Percentiles rank a stretch among this genome's conserved stretches.
Evolutionary conservation across 2,113 vertebrate species (phyloP).

Genomic region (Chaetorhynchus papuensis): DNA sequence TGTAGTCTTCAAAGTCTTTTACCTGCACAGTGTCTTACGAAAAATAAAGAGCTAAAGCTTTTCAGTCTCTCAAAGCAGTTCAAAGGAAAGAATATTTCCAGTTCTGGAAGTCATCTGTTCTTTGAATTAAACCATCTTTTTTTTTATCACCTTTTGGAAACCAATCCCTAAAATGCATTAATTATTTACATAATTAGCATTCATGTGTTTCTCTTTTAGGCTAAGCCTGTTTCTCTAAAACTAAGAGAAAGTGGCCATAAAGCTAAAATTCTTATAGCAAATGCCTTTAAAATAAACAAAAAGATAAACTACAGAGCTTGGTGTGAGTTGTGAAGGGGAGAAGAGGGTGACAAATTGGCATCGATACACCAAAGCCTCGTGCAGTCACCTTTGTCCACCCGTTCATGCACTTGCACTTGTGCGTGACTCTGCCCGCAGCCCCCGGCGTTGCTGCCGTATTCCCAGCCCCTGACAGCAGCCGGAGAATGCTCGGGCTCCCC

Average conservation of each 20-base stretch:
- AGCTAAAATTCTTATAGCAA: neutral
- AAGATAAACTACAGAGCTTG: neutral
- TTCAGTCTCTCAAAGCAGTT: neutral
- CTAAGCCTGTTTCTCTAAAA: neutral
- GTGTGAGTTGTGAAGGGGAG: neutral
- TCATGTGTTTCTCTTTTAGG: neutral
- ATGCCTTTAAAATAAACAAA: neutral
- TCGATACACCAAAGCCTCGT: neutral
- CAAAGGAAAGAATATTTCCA: conserved; percentile 36
- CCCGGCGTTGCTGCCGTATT: neutral
- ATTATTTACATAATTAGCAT: neutral
- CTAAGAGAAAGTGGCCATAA: neutral
- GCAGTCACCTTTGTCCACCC: neutral
- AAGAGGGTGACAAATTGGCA: neutral
- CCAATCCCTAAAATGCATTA: neutral
- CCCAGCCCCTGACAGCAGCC: neutral
- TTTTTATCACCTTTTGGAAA: neutral
- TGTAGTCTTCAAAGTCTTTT: conserved; percentile 27
- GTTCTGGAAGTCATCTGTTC: neutral
- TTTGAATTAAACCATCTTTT: neutral
- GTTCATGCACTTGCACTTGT: neutral
- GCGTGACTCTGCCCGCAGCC: neutral
- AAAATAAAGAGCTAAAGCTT: neutral
- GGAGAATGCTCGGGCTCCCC: conserved; percentile 56
- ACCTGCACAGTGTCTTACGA: neutral